Conservation (phyloP, 2,888 invertebrate species). For the Tetheella fluctuosa region DNA sequence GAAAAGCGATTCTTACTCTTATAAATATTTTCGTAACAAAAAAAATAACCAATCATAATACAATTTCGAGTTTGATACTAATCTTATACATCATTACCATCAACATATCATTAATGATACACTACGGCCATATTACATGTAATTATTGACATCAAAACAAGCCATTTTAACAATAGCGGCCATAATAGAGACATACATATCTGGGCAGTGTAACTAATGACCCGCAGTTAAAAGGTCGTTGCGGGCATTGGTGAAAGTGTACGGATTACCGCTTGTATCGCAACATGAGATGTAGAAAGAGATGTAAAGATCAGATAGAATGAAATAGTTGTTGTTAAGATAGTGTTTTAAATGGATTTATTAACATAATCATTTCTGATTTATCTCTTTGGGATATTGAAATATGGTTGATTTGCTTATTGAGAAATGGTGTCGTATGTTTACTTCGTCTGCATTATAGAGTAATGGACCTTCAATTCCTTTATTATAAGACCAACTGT, state of each 20-base stretch:
- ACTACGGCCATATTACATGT: neutral
- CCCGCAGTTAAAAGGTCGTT: slow-evolving; percentile 48
- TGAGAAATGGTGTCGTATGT: neutral
- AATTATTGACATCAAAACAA: neutral
- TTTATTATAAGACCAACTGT: too few relatives aligned
- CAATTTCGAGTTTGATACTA: too few relatives aligned
- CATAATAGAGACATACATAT: slow-evolving; percentile 44
- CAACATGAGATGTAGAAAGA: slow-evolving; percentile 24
- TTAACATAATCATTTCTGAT: slow-evolving; percentile 3
- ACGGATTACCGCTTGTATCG: slow-evolving; percentile 58
- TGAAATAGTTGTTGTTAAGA: neutral
- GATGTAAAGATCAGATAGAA: slow-evolving; percentile 1
- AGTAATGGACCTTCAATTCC: neutral
- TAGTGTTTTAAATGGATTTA: neutral
- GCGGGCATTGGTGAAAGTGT: slow-evolving; percentile 67
- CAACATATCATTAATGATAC: neutral
- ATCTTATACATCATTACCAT: neutral
- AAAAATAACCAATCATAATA: too few relatives aligned
- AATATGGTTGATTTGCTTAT: neutral
- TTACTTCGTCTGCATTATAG: neutral
- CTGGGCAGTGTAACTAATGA: slow-evolving; percentile 54
- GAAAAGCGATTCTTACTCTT: too few relatives aligned
- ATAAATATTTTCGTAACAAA: too few relatives aligned
- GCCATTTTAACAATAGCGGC: neutral
- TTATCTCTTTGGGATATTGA: neutral